These are phyloP conservation scores for Battus philenor DNA, from an alignment of 1,140 invertebrate genomes.

Conservation along the genomic window DNA sequence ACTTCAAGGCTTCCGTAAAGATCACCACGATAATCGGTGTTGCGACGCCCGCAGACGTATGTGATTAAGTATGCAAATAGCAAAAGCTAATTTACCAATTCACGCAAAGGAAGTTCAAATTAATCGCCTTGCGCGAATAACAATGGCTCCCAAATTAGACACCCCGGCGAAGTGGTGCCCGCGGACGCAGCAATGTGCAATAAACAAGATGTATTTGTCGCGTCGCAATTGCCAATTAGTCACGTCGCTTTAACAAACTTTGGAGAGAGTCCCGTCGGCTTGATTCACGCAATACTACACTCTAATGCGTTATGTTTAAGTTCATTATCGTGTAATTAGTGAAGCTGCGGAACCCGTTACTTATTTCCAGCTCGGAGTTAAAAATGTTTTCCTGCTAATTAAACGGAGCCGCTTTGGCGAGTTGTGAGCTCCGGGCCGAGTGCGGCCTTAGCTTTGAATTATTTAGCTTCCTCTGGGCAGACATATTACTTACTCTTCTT, in stretches of 20 bases:
- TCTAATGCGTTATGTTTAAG: slow-evolving; percentile 3
- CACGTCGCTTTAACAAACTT: slow-evolving; percentile 16
- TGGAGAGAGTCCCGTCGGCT: slow-evolving; percentile 2
- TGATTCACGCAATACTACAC: not conserved
- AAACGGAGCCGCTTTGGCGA: slow-evolving; percentile 4
- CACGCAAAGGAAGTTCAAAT: not conserved
- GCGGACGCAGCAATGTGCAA: slow-evolving; percentile 10
- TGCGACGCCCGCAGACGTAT: no score
- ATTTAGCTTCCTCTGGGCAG: no score
- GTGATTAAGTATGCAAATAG: no score
- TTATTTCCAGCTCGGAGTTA: slow-evolving; percentile 10
- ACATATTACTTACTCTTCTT: no score
- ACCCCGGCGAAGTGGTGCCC: not conserved
- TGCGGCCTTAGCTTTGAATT: not conserved
- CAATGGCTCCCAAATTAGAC: slow-evolving; percentile 5
- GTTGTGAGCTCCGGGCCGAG: not conserved
- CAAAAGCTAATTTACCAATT: no score
- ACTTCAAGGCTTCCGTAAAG: no score
- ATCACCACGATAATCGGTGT: no score
- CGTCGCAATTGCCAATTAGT: slow-evolving; percentile 14
- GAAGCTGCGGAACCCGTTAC: not conserved
- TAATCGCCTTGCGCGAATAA: not conserved
- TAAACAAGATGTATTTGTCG: slow-evolving; percentile 15
- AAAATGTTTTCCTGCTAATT: slow-evolving; percentile 13
- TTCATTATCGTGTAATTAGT: not conserved